Base-by-base conservation (phyloP, 2,113 vertebrate species). In the Turdus rufiventris region DNA sequence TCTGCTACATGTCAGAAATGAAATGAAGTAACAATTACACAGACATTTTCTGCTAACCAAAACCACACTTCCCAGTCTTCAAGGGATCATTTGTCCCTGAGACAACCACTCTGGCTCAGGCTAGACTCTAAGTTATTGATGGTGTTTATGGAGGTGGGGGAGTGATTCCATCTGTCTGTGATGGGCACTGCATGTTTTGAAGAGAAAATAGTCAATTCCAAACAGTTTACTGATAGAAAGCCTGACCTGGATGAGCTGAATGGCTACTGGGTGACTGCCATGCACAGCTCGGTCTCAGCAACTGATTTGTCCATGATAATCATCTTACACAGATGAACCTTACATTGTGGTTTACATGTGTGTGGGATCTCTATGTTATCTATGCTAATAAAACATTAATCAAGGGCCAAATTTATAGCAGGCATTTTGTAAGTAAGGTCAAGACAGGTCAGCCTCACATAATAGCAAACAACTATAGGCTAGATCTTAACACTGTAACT, bases 381-480 rank as follows among this genome's bases (percentile, higher is more conserved):
- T 98, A 97, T 91, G 97, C 97, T 98, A 98, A 98, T 98, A 98
- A 99, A 98, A 98, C 97, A 98, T 97, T 98, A 97, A 98, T 97
- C 96, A 97, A 92, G 89, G 87, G 92, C 95, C 94, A 98, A 97
- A 97, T 97, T 97, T 97, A 97, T 92, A 97, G 96, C 95, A 98
- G 96, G 93, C 96, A 95, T 95, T 97, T 96, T 96, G 84, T 97
- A 97, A 97, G 97, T 91, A 94, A 98, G 98, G 98, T 98, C 98
- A 98, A 78, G 75, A 91, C 91, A 97, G 98, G 98, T 98, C 98
- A 98, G 96, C 95, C 95, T 97, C 98, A 97, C 97, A 98, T 98
- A 98, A 99, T 98, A 98, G 98, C 98, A 97, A 98, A 99, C 97
- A 98, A 99, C 98, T 98, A 98, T 97, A 98, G 97, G 97, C 94